These are phyloP conservation scores for Neoaliturus tenellus DNA, from an alignment of 2,888 invertebrate species.

Conservation along the genomic window DNA sequence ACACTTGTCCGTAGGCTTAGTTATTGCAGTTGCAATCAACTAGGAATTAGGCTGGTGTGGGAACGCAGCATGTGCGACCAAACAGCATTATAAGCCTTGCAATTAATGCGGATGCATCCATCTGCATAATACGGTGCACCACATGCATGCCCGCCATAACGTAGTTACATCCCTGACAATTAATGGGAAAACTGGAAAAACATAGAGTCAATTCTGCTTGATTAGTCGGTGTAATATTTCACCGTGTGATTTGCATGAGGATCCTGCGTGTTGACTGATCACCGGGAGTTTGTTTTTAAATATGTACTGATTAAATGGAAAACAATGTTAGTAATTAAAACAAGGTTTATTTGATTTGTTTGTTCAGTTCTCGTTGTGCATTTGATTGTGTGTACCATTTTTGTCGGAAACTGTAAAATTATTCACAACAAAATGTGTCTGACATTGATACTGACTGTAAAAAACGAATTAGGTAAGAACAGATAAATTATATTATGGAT, in stretches of 20 bases:
- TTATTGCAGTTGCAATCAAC: slow-evolving; percentile 7
- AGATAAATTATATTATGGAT: too few species aligned
- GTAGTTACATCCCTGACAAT: not conserved
- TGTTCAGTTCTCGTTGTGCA: too few species aligned
- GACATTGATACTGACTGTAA: too few species aligned
- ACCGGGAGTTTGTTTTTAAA: not conserved
- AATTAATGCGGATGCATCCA: slow-evolving; percentile 7
- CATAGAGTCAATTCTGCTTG: not conserved
- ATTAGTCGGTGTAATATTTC: not conserved
- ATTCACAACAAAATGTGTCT: too few species aligned
- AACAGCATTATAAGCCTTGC: not conserved
- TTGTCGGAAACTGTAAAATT: too few species aligned
- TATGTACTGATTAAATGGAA: not conserved
- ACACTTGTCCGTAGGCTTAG: not conserved
- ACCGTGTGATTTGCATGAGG: not conserved
- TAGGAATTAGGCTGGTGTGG: not conserved
- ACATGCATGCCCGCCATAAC: not conserved
- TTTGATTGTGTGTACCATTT: too few species aligned
- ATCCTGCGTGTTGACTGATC: not conserved
- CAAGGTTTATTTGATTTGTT: too few species aligned
- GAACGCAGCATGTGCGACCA: not conserved
- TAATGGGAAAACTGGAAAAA: not conserved
- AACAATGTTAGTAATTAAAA: not conserved
- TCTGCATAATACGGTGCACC: slow-evolving; percentile 24
- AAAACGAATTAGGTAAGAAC: too few species aligned